Percentiles rank a stretch among this genome's conserved stretches.
phyloP scores from a whole-genome alignment of 2,797 vertebrate species.

The Atherinosoma microstoma region DNA sequence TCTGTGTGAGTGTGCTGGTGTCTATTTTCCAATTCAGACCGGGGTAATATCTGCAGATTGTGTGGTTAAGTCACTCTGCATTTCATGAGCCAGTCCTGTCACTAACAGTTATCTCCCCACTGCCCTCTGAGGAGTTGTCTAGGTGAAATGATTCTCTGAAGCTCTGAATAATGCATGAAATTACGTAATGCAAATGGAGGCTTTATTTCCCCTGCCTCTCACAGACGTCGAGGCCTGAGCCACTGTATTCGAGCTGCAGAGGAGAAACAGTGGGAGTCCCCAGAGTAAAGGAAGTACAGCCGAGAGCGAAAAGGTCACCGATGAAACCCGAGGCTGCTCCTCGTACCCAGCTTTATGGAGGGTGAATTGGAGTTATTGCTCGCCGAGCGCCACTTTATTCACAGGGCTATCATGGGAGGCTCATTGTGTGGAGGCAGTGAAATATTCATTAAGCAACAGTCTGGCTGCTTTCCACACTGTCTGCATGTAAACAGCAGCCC shows the following conservation, averaged over 20 bases:
- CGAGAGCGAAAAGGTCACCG: slow-evolving; percentile 74
- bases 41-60: slow-evolving; percentile 77
- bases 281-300: slow-evolving; percentile 57
- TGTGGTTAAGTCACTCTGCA: slow-evolving; percentile 79
- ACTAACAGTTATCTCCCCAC: slow-evolving; percentile 77
- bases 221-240: slow-evolving; percentile 45
- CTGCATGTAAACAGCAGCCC: slow-evolving; percentile 63
- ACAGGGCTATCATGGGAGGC: slow-evolving; percentile 59
- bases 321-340: slow-evolving; percentile 66
- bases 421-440: slow-evolving; percentile 71
- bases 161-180: slow-evolving; percentile 85
- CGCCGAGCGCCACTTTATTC: slow-evolving; percentile 52
- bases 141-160: slow-evolving; percentile 77
- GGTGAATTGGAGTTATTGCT: slow-evolving; percentile 57
- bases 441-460: slow-evolving; percentile 75
- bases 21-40: slow-evolving; percentile 66
- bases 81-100: slow-evolving; percentile 80
- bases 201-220: slow-evolving; percentile 74
- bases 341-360: slow-evolving; percentile 59
- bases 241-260: slow-evolving; percentile 56
- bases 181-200: slow-evolving; percentile 83
- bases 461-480: slow-evolving; percentile 52
- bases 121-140: slow-evolving; percentile 76
- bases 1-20: slow-evolving; percentile 38
- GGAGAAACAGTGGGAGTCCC: slow-evolving; percentile 67